Percentiles rank a stretch among this genome's conserved stretches.
Evolutionary conservation across 2,113 vertebrate genomes (phyloP).

Genomic region (Archocentrus centrarchus): DNA sequence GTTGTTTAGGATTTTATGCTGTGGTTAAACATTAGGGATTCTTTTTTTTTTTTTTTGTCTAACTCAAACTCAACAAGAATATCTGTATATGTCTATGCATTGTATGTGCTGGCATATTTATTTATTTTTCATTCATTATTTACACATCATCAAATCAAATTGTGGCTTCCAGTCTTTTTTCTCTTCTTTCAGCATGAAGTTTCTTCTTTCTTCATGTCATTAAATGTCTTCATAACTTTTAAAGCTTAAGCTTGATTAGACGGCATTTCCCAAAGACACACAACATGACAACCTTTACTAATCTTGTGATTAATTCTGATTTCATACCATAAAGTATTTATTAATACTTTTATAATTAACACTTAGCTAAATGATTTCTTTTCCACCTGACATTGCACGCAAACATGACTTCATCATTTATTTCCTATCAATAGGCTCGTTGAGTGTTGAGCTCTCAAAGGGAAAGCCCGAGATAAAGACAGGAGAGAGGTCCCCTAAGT

Average conservation of each 20-base stretch:
- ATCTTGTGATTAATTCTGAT: constrained; percentile 49
- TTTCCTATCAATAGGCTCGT: constrained; percentile 56
- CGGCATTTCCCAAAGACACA: constrained; percentile 12
- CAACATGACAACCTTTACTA: constrained; percentile 7
- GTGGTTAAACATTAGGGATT: constrained; percentile 28
- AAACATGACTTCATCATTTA: constrained; percentile 67
- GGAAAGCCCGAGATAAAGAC: constrained; percentile 55
- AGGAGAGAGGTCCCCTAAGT: constrained; percentile 64
- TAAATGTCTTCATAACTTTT: constrained; percentile 15
- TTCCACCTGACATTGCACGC: constrained; percentile 43
- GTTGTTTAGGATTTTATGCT: constrained; percentile 32
- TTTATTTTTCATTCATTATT: too few relatives aligned
- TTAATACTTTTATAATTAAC: constrained; percentile 33
- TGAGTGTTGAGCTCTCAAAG: constrained; percentile 41
- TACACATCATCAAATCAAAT: neutral
- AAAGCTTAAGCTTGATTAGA: constrained; percentile 21
- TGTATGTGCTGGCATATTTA: neutral
- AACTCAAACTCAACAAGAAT: constrained; percentile 11
- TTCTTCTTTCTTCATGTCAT: constrained; percentile 12
- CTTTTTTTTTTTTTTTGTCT: constrained; percentile 2
- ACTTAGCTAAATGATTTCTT: constrained; percentile 40
- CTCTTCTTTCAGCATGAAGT: neutral
- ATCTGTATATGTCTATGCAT: neutral
- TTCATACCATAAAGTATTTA: constrained; percentile 35
- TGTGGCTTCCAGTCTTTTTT: neutral